Conservation (phyloP, 2,888 invertebrate species). For the Andrena minutula region DNA sequence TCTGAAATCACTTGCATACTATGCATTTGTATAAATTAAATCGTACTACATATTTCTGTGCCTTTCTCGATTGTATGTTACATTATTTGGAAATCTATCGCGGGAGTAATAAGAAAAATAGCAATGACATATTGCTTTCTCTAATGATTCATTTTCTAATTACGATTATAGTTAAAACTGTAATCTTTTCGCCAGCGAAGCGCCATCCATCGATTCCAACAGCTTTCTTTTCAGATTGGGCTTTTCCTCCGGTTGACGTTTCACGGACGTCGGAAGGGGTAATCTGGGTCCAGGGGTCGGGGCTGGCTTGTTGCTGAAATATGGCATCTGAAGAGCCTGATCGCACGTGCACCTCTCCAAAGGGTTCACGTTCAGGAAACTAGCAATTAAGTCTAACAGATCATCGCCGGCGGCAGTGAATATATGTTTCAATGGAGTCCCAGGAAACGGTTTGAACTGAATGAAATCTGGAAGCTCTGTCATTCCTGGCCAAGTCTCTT, state of each 20-base stretch:
- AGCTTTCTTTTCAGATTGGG: constrained; percentile 92
- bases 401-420: constrained; percentile 98
- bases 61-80: constrained; percentile 2
- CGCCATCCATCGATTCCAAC: constrained; percentile 90
- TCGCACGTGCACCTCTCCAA: constrained; percentile 92
- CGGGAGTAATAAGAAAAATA: constrained; percentile 18
- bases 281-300: constrained; percentile 94
- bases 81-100: constrained; percentile 8
- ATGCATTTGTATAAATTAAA: constrained; percentile 14
- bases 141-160: constrained; percentile 50
- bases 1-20: not conserved
- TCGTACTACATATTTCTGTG: not conserved
- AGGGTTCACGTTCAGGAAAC: constrained; percentile 93
- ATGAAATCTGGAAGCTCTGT: constrained; percentile 95
- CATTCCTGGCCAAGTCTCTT: constrained; percentile 96
- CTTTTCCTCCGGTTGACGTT: constrained; percentile 88
- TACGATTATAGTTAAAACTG: constrained; percentile 86
- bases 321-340: constrained; percentile 94
- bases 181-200: constrained; percentile 89
- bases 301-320: constrained; percentile 96
- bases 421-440: constrained; percentile 94
- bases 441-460: constrained; percentile 94
- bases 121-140: not conserved
- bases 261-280: constrained; percentile 91
- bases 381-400: constrained; percentile 92